Evolutionary conservation across 2,797 vertebrate genomes (phyloP), one percentile per base, ranked within the genome.

Genomic region (Gadopsis bispinosus): DNA sequence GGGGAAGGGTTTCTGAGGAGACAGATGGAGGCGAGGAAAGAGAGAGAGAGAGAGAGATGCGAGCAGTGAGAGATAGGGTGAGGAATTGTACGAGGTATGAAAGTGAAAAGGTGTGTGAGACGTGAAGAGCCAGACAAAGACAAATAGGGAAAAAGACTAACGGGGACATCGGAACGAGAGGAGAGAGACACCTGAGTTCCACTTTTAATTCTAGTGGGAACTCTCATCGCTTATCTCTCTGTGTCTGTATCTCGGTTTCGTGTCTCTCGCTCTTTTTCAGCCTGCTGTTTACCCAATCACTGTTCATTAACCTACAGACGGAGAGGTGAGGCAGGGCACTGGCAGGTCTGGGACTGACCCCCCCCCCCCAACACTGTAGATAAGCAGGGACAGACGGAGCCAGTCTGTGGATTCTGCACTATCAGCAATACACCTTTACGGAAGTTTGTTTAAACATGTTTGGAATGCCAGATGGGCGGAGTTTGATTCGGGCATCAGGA

Each of bases 271-370:
- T 64, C 56, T 58, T 39, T 53, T 56, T 79, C 55, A 33, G 13
- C 37, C 35, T 60, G 9, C n/a, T 81, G 84, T 87, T 91, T 90
- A 79, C 80, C 70, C 63, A 69, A 26, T 73, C 60, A 7, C 48
- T 84, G 81, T 69, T 90, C 76, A 92, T 92, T 92, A 91, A 91
- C 83, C 65, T 51, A 16, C 45, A 53, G 75, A 54, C 39, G 17
- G 37, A 75, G 72, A 54, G 65, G 29, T 19, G 3, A 74, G 50
- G 53, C 41, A 13, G 48, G 31, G 8, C 61, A 20, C 5, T 13
- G 53, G 61, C 67, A 0, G 29, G 29, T 37, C 60, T 11, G 58
- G 43, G 48, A 76, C 61, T 47, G n/a, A 37, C 39, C 26, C 26
- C 19, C 6, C 16, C 2, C 33, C 48, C 77, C 53, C 8, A 60